Percentiles rank a stretch among this genome's conserved stretches.
These are phyloP conservation scores for Ptychodera flava DNA, from an alignment of 35 echinoderm and acorn worm species.

Conservation along the genomic window DNA sequence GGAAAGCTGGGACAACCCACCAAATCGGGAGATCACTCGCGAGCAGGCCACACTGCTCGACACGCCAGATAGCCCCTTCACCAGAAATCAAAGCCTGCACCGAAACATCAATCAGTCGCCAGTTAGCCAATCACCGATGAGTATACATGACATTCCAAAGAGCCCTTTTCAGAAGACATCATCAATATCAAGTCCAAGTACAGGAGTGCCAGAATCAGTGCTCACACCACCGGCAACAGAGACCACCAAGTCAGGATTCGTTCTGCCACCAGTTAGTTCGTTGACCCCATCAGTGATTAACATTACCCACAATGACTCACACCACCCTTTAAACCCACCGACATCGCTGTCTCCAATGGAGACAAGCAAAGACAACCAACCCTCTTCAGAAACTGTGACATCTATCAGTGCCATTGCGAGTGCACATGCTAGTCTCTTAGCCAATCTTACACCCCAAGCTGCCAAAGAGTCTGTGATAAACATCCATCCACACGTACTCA, in stretches of 20 bases:
- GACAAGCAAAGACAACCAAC: slow-evolving; percentile 11
- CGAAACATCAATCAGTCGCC: slow-evolving; percentile 7
- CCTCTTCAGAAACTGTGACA: not conserved
- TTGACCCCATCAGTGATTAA: slow-evolving; percentile 30
- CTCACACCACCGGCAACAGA: slow-evolving; percentile 63
- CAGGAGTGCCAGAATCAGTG: slow-evolving; percentile 40
- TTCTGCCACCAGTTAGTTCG: slow-evolving; percentile 33
- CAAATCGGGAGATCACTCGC: slow-evolving; percentile 44
- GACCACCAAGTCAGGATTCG: slow-evolving; percentile 42
- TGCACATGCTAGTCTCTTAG: slow-evolving; percentile 14
- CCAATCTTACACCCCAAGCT: slow-evolving; percentile 8
- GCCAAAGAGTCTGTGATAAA: slow-evolving; percentile 35
- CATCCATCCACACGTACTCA: slow-evolving; percentile 65
- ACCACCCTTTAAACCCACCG: slow-evolving; percentile 37
- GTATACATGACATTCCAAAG: slow-evolving; percentile 21
- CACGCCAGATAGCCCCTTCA: slow-evolving; percentile 7
- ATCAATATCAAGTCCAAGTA: slow-evolving; percentile 26
- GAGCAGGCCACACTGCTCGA: slow-evolving; percentile 15
- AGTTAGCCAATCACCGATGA: not conserved
- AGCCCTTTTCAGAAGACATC: slow-evolving; percentile 23
- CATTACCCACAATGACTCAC: slow-evolving; percentile 37
- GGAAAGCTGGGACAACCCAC: slow-evolving; percentile 70
- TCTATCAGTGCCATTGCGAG: slow-evolving; percentile 7
- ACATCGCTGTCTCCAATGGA: slow-evolving; percentile 5
- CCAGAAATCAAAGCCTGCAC: slow-evolving; percentile 17